These are phyloP conservation scores for Acrobasis repandana DNA, from an alignment of 2,888 invertebrate genomes.

Conservation along the genomic window DNA sequence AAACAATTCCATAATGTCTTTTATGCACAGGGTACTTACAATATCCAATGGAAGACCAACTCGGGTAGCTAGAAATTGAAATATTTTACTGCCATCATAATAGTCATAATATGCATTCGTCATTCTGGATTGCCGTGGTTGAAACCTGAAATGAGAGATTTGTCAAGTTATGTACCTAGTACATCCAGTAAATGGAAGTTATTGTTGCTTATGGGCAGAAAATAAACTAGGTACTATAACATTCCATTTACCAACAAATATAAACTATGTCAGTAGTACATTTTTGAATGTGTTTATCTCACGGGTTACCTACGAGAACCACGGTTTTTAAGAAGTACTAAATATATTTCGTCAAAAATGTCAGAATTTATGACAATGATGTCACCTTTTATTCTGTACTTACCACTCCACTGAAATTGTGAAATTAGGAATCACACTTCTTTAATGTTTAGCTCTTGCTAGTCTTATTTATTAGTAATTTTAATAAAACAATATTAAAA, in stretches of 20 bases:
- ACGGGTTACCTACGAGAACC: background rate
- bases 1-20: too few relatives aligned
- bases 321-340: background rate
- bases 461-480: background rate
- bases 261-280: background rate
- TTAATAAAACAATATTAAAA: background rate
- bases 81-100: constrained; percentile 88
- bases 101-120: constrained; percentile 66
- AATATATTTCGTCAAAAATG: background rate
- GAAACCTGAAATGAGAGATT: constrained; percentile 1
- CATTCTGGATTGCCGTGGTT: constrained; percentile 37
- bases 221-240: too few relatives aligned
- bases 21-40: constrained; percentile 77
- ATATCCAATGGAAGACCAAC: constrained; percentile 90
- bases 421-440: background rate
- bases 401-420: background rate
- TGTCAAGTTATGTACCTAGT: background rate
- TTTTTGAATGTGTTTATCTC: background rate
- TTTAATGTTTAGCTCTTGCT: background rate
- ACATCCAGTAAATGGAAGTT: background rate
- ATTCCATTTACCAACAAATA: background rate
- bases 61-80: constrained; percentile 86
- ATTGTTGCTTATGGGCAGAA: too few relatives aligned
- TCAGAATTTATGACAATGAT: background rate
- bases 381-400: background rate